A percentile compares a stretch with the other conserved stretches of the same genome.
Evolutionary conservation across 2,797 vertebrate species (phyloP).

Genomic region (Gallirallus australis): DNA sequence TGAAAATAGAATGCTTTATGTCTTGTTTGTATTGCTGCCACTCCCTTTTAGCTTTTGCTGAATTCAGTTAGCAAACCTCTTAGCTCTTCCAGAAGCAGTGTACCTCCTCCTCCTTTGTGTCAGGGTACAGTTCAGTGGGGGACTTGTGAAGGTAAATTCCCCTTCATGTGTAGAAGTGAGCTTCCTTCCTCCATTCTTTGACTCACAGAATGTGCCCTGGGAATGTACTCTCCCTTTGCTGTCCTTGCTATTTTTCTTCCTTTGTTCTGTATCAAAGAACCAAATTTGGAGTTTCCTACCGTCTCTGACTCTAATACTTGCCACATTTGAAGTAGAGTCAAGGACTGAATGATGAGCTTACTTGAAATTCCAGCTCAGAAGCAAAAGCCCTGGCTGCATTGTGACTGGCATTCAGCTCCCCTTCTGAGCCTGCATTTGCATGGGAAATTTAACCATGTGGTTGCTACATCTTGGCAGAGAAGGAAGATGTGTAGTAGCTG

Average conservation of each 20-base stretch:
- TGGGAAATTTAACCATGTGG: background rate
- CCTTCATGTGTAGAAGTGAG: background rate
- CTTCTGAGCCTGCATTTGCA: slow-evolving; percentile 16
- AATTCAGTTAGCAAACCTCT: background rate
- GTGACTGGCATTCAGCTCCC: background rate
- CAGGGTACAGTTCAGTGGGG: background rate
- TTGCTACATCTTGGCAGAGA: background rate
- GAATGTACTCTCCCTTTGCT: background rate
- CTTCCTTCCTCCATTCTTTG: background rate
- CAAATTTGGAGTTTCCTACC: background rate
- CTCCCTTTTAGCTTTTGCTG: background rate
- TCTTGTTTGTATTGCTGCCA: slow-evolving; percentile 9
- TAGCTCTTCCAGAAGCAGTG: background rate
- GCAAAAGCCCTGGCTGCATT: background rate
- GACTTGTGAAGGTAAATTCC: background rate
- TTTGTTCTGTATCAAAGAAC: background rate
- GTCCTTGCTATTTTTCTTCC: background rate
- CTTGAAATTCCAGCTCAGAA: slow-evolving; percentile 45
- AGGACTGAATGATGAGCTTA: background rate
- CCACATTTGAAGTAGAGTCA: background rate
- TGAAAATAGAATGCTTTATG: slow-evolving; percentile 69
- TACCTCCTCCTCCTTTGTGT: background rate
- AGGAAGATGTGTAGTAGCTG: background rate
- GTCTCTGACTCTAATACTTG: background rate
- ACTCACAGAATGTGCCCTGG: background rate